phyloP scores from a whole-genome alignment of 35 echinoderm and acorn worm species.

The Strongylocentrotus purpuratus region DNA sequence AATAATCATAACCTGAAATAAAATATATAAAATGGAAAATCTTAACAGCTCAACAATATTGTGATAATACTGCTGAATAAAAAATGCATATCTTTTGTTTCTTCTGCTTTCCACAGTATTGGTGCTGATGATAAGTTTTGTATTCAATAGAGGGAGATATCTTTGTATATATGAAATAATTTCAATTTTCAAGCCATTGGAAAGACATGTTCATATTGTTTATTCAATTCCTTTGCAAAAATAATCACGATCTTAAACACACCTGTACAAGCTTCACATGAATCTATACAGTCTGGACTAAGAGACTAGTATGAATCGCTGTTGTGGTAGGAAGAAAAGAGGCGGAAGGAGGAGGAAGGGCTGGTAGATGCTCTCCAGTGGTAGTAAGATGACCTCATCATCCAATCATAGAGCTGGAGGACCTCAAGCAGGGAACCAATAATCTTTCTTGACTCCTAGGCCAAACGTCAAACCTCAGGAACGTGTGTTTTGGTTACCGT shows the following conservation, averaged over 20 bases:
- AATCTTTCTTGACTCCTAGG: not conserved
- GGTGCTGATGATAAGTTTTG: no score
- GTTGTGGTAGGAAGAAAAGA: conserved; percentile 21
- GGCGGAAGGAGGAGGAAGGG: not conserved
- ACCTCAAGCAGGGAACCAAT: conserved; percentile 32
- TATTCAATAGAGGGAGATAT: not conserved
- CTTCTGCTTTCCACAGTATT: no score
- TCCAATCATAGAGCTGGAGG: conserved; percentile 9
- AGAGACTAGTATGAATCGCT: not conserved
- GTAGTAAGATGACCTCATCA: conserved; percentile 36
- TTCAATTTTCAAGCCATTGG: not conserved
- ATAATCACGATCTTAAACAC: not conserved
- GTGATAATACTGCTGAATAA: no score
- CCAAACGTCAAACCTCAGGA: not conserved
- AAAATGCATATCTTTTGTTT: no score
- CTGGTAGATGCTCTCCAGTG: not conserved
- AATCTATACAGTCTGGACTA: not conserved
- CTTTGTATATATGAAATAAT: not conserved
- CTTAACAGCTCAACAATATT: no score
- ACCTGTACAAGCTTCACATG: not conserved
- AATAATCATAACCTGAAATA: no score
- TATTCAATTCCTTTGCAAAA: not conserved
- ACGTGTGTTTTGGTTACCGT: conserved; percentile 2
- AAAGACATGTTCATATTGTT: not conserved
- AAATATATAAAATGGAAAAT: no score